phyloP scores from a whole-genome alignment of 2,888 invertebrate species.

The Dynastes tityus region DNA sequence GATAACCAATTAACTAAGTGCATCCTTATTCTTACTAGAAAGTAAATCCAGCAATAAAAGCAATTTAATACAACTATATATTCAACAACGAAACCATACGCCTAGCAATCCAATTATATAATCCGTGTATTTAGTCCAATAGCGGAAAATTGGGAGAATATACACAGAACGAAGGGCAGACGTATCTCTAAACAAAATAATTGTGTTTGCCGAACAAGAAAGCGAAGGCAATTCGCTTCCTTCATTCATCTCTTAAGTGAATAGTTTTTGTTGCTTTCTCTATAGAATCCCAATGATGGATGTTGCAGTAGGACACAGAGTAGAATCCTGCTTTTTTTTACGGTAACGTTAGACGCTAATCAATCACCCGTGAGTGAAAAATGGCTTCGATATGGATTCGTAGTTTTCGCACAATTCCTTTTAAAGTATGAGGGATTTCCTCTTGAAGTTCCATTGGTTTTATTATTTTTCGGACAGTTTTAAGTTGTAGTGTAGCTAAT shows the following conservation, averaged over 20 bases:
- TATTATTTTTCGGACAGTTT: no score
- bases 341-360: constrained; percentile 9
- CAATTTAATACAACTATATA: no score
- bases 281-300: constrained; percentile 29
- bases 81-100: no score
- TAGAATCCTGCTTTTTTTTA: not conserved
- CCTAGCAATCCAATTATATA: no score
- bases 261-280: constrained; percentile 24
- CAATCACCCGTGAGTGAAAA: constrained; percentile 20
- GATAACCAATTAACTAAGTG: no score
- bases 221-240: constrained; percentile 22
- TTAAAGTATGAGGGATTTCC: no score
- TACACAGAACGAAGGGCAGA: not conserved
- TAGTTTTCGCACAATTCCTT: no score
- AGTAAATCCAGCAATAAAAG: no score
- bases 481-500: no score
- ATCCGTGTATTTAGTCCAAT: not conserved
- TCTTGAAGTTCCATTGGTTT: no score
- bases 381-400: not conserved
- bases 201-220: constrained; percentile 17
- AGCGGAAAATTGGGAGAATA: not conserved
- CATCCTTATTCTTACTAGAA: no score
- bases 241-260: constrained; percentile 35
- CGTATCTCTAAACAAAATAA: constrained; percentile 17
- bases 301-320: constrained; percentile 5